Conservation (phyloP, 2,888 invertebrate genomes). For the Dasysyrphus tricinctus region DNA sequence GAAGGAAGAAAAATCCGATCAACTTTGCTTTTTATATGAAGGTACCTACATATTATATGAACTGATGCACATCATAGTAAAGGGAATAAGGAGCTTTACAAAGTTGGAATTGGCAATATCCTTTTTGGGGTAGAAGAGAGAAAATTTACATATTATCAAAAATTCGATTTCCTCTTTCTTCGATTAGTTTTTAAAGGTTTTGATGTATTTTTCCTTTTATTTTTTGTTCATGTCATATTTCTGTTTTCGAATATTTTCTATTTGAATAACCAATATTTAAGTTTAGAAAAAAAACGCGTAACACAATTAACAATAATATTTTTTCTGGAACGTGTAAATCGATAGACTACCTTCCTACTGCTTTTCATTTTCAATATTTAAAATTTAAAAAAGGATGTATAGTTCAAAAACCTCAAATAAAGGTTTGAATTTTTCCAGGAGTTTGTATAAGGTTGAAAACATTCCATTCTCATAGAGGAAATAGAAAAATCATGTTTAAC, state of each 20-base stretch:
- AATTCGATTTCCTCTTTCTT: constrained; percentile 63
- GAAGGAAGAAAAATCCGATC: constrained; percentile 19
- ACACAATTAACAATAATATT: constrained; percentile 5
- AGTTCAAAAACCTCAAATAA: neutral
- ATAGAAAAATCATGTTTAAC: neutral
- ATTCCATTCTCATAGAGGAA: neutral
- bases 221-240: neutral
- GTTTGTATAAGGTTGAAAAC: neutral
- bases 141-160: constrained; percentile 67
- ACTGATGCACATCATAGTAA: neutral
- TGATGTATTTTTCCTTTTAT: neutral
- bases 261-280: neutral
- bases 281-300: neutral
- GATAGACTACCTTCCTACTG: constrained; percentile 13
- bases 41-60: neutral
- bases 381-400: neutral
- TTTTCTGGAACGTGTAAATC: neutral
- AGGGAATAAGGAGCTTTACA: constrained; percentile 20
- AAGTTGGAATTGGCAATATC: constrained; percentile 54
- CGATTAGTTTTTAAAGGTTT: constrained; percentile 15
- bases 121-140: constrained; percentile 24
- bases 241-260: constrained; percentile 23
- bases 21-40: constrained; percentile 12
- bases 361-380: neutral
- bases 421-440: neutral